phyloP scores from a whole-genome alignment of 2,113 vertebrate species.

The Corythornis vintsioides region DNA sequence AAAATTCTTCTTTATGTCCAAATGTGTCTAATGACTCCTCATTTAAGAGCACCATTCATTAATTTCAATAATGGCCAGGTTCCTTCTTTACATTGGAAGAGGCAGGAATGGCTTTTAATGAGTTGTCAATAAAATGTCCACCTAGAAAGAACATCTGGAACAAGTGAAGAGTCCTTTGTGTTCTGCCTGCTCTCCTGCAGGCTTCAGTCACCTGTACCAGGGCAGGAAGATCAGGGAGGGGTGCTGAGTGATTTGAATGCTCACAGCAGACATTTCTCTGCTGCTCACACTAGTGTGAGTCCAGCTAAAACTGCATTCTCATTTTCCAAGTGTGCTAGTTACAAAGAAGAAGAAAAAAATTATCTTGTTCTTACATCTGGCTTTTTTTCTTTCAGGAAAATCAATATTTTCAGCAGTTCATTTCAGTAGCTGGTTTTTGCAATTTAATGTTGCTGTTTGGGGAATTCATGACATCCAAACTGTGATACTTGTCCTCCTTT shows the following conservation, averaged over 20 bases:
- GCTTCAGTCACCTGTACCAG: neutral
- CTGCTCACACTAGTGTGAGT: neutral
- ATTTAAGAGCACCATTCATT: rapidly evolving
- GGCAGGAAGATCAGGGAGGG: neutral
- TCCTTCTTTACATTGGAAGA: neutral
- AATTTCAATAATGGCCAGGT: neutral
- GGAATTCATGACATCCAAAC: neutral
- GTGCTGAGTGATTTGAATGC: neutral
- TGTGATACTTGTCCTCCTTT: neutral
- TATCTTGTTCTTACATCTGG: neutral
- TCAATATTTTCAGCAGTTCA: neutral
- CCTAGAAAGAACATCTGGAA: neutral
- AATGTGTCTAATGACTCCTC: neutral
- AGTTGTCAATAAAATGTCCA: neutral
- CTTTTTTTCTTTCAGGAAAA: neutral
- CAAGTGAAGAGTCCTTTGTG: neutral
- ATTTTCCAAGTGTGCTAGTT: neutral
- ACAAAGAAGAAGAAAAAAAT: neutral
- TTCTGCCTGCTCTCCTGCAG: neutral
- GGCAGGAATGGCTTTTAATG: neutral
- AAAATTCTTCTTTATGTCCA: too few species aligned
- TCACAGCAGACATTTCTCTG: neutral
- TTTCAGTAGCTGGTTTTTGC: neutral
- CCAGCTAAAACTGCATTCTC: neutral
- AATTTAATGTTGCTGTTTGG: neutral